A percentile compares a stretch with the other conserved stretches of the same genome.
phyloP scores from a whole-genome alignment of 2,113 vertebrate species.

The Ammodytes marinus region DNA sequence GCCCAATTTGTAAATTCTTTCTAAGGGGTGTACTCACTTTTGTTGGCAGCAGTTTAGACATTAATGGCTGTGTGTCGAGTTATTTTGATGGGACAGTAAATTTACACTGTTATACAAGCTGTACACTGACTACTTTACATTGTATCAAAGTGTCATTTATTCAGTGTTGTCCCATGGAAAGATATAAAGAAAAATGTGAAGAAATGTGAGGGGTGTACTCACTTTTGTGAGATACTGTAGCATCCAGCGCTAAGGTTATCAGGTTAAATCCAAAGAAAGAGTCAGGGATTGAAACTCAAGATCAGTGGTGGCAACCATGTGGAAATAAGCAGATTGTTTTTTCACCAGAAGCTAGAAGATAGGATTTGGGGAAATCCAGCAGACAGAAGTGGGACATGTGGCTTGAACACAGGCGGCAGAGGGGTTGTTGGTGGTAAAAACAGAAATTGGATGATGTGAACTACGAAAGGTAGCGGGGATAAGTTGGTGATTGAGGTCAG shows the following conservation, averaged over 20 bases:
- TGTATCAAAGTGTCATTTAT: no score
- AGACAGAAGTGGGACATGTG: conserved; percentile 7
- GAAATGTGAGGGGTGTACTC: no score
- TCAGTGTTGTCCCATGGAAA: no score
- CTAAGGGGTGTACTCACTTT: no score
- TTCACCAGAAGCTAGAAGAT: conserved; percentile 8
- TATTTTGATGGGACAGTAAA: no score
- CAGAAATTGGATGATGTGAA: conserved; percentile 37
- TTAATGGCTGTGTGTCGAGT: no score
- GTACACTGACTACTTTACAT: no score
- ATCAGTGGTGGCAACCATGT: conserved; percentile 36
- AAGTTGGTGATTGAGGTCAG: conserved; percentile 52
- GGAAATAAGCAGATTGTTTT: conserved; percentile 51
- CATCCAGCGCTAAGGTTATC: conserved; percentile 5
- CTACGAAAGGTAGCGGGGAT: conserved; percentile 39
- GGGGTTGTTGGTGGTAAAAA: not conserved
- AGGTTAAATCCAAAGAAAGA: conserved; percentile 11
- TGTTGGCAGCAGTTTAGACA: no score
- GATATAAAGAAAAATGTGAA: no score
- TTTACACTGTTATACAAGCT: no score
- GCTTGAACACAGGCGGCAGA: not conserved
- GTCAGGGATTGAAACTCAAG: conserved; percentile 12
- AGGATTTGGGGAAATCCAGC: conserved; percentile 28
- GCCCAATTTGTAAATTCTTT: no score
- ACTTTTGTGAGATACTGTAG: no score